Evolutionary conservation across 2,888 invertebrate species (phyloP).

Genomic region (Sminthurides aquaticus): DNA sequence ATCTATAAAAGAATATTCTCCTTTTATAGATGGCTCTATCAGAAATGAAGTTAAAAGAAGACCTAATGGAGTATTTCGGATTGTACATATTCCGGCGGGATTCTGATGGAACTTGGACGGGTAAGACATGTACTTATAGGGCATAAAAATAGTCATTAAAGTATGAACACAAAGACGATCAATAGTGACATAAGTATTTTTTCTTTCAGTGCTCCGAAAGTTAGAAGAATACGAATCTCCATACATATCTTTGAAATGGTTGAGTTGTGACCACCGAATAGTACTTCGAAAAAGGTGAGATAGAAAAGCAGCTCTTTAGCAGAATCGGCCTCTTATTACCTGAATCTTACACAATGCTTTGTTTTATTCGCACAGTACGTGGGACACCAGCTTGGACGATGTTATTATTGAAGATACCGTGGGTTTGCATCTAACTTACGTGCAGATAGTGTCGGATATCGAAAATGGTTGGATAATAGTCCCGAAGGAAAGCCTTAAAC

Average conservation of each 20-base stretch:
- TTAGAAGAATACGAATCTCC: conserved; percentile 96
- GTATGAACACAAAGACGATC: neutral
- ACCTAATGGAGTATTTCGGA: conserved; percentile 79
- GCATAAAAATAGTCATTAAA: conserved; percentile 8
- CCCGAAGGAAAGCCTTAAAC: conserved; percentile 60
- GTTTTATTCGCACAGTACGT: conserved; percentile 63
- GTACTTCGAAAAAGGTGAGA: conserved; percentile 75
- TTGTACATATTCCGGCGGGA: conserved; percentile 76
- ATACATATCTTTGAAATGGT: conserved; percentile 78
- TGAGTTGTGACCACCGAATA: conserved; percentile 66
- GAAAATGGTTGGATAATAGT: conserved; percentile 77
- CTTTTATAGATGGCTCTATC: conserved; percentile 66
- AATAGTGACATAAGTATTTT: neutral
- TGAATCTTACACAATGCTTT: conserved; percentile 28
- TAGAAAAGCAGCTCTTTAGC: conserved; percentile 9
- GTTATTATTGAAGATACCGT: conserved; percentile 73
- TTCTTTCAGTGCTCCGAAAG: conserved; percentile 68
- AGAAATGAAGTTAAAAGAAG: conserved; percentile 69
- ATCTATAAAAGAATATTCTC: no score
- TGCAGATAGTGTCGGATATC: conserved; percentile 79
- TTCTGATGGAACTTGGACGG: conserved; percentile 61
- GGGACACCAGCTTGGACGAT: conserved; percentile 77
- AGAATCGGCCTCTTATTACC: neutral
- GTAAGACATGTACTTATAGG: conserved; percentile 46
- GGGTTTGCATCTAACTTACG: conserved; percentile 75